Conservation (phyloP, 2,113 vertebrate species). For the Morphnarchus princeps region DNA sequence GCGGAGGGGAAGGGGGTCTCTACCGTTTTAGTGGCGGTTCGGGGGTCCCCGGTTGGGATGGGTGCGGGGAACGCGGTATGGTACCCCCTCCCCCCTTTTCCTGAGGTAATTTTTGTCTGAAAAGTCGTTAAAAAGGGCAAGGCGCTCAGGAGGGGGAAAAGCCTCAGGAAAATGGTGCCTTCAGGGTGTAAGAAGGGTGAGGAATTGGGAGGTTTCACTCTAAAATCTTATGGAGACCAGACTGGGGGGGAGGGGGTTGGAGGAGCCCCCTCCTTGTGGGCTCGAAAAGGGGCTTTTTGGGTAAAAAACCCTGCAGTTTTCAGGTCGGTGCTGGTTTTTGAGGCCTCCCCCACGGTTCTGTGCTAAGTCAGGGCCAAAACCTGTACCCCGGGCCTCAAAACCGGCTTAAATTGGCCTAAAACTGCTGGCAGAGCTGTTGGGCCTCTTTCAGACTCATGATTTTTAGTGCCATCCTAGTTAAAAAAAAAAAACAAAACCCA, state of each 20-base stretch:
- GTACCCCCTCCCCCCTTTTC: no score
- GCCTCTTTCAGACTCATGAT: fast-evolving
- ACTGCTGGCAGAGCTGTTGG: not conserved
- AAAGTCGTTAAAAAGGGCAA: not conserved
- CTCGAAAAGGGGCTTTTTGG: not conserved
- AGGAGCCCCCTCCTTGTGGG: no score
- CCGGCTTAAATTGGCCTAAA: not conserved
- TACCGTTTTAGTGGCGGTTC: no score
- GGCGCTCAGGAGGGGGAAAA: not conserved
- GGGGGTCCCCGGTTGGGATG: not conserved
- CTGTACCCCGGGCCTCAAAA: not conserved
- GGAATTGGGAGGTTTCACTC: no score
- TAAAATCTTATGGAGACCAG: no score
- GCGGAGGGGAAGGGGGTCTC: no score
- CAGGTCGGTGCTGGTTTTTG: no score
- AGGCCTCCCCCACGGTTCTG: not conserved
- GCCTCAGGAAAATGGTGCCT: fast-evolving
- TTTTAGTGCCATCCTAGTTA: not conserved
- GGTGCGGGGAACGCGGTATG: not conserved
- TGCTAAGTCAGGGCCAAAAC: fast-evolving
- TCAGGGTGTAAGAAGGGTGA: no score
- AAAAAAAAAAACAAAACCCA: no score
- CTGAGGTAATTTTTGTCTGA: not conserved
- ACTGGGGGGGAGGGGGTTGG: no score
- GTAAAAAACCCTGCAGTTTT: not conserved